phyloP scores from a whole-genome alignment of 2,113 vertebrate species.

The Ciconia stormi region DNA sequence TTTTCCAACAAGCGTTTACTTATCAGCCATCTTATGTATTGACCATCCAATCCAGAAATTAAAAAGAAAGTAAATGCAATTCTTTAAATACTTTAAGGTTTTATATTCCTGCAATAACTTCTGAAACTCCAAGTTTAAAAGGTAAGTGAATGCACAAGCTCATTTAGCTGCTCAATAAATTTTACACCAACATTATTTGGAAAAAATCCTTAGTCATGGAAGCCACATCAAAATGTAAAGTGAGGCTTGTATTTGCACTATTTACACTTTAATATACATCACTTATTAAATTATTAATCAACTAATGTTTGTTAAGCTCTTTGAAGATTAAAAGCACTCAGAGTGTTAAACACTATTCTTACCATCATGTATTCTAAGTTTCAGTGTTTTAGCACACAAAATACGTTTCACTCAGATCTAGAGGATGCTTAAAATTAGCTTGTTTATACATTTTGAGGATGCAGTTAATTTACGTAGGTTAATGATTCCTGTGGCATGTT shows the following conservation, averaged over 20 bases:
- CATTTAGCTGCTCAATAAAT: neutral
- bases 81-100: neutral
- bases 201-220: neutral
- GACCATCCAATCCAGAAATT: neutral
- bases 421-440: conserved; percentile 50
- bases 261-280: conserved; percentile 6
- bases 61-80: neutral
- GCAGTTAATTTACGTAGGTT: conserved; percentile 18
- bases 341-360: conserved; percentile 28
- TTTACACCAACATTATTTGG: neutral
- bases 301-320: neutral
- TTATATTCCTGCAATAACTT: neutral
- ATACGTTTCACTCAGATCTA: neutral
- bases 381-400: conserved; percentile 23
- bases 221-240: neutral
- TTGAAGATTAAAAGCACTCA: conserved; percentile 25
- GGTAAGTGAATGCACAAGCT: neutral
- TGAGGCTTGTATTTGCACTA: neutral
- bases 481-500: conserved; percentile 6
- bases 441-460: conserved; percentile 43
- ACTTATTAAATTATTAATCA: conserved; percentile 43
- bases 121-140: neutral
- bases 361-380: neutral
- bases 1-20: neutral
- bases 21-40: neutral